These are phyloP conservation scores for Cacoxenus indagator DNA, from an alignment of 2,888 invertebrate genomes.

Conservation along the genomic window DNA sequence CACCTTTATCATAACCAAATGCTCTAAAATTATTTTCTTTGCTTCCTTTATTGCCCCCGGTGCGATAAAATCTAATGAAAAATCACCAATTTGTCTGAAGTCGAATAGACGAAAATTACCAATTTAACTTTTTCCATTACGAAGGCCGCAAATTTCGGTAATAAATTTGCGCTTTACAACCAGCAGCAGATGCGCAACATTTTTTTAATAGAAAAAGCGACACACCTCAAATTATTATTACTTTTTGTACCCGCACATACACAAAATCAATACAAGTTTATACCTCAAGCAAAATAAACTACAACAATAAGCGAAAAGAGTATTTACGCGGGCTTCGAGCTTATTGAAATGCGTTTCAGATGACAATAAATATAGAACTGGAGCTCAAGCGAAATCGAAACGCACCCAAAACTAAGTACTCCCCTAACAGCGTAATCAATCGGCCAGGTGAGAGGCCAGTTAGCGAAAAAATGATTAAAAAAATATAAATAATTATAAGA, in stretches of 20 bases:
- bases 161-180: constrained; percentile 2
- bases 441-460: not conserved
- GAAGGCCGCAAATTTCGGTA: constrained; percentile 23
- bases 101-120: constrained; percentile 42
- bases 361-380: constrained; percentile 8
- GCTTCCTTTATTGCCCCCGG: too few relatives aligned
- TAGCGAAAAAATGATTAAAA: too few relatives aligned
- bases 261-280: not conserved
- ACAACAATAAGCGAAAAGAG: not conserved
- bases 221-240: not conserved
- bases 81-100: too few relatives aligned
- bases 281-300: not conserved
- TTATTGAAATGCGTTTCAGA: constrained; percentile 7
- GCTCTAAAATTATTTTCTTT: too few relatives aligned
- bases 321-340: not conserved
- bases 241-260: not conserved
- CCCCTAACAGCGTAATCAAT: not conserved
- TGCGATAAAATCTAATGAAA: too few relatives aligned
- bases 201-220: not conserved
- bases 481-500: too few relatives aligned
- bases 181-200: not conserved
- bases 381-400: not conserved
- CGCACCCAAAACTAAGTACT: not conserved
- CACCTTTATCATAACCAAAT: too few relatives aligned
- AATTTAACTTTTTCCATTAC: constrained; percentile 54